phyloP scores from a whole-genome alignment of 2,113 vertebrate genomes.

The Osmerus mordax region DNA sequence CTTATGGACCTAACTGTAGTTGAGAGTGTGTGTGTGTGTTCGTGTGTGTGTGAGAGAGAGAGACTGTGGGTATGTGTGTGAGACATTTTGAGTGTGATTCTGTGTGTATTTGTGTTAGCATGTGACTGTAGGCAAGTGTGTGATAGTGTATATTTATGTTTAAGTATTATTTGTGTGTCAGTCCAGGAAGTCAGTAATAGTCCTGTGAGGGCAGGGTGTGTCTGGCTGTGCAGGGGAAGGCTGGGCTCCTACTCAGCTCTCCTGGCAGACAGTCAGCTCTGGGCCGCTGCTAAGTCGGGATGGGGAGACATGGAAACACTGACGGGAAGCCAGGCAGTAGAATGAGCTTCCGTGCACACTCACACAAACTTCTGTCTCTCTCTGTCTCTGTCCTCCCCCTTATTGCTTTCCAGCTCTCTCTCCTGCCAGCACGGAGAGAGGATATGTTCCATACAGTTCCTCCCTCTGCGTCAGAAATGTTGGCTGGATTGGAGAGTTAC shows the following conservation, averaged over 20 bases:
- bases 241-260: background rate
- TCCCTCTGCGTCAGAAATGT: background rate
- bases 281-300: background rate
- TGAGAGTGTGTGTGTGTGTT: background rate
- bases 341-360: background rate
- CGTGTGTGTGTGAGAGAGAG: background rate
- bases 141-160: too few species aligned
- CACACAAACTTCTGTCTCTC: conserved; percentile 6
- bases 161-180: too few species aligned
- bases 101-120: too few species aligned
- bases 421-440: background rate
- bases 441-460: background rate
- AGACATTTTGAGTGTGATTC: too few species aligned
- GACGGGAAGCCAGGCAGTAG: background rate
- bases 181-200: conserved; percentile 17
- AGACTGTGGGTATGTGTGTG: too few species aligned
- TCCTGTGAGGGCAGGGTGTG: background rate
- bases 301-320: background rate
- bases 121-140: too few species aligned
- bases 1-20: too few species aligned
- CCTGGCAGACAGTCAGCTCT: background rate
- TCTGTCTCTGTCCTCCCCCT: background rate
- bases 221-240: background rate
- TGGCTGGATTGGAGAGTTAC: background rate
- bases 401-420: background rate